A percentile compares a stretch with the other conserved stretches of the same genome.
These are phyloP conservation scores for Plutella xylostella DNA, from an alignment of 2,888 invertebrate genomes.

Conservation along the genomic window DNA sequence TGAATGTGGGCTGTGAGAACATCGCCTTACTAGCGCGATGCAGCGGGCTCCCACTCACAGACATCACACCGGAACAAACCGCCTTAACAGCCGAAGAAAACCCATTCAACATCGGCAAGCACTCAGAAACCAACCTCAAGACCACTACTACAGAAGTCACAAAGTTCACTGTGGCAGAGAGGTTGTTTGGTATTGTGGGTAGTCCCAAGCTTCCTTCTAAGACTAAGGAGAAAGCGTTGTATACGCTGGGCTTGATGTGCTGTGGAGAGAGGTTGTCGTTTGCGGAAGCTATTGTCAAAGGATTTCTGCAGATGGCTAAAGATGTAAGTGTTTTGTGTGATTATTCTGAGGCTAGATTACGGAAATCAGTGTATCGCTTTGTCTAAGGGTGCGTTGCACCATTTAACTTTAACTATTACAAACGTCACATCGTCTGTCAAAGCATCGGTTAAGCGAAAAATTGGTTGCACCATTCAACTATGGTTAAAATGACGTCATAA, in stretches of 20 bases:
- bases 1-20: slow-evolving; percentile 77
- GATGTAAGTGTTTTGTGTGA: slow-evolving; percentile 72
- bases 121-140: slow-evolving; percentile 22
- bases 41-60: slow-evolving; percentile 75
- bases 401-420: too few species aligned
- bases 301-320: slow-evolving; percentile 81
- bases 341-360: too few species aligned
- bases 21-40: slow-evolving; percentile 79
- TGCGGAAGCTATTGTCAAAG: slow-evolving; percentile 77
- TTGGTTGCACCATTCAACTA: too few species aligned
- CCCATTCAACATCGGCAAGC: slow-evolving; percentile 42
- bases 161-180: too few species aligned
- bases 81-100: slow-evolving; percentile 39
- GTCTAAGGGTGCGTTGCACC: too few species aligned
- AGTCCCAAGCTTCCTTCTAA: slow-evolving; percentile 78
- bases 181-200: slow-evolving; percentile 78
- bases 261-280: slow-evolving; percentile 85
- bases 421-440: too few species aligned
- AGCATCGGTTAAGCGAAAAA: too few species aligned
- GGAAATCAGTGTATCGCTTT: too few species aligned
- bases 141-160: slow-evolving; percentile 54
- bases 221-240: slow-evolving; percentile 81
- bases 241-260: slow-evolving; percentile 82
- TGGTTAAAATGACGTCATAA: too few species aligned
- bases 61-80: slow-evolving; percentile 46